phyloP scores from a whole-genome alignment of 2,888 invertebrate species.

The Polymixis lichenea region DNA sequence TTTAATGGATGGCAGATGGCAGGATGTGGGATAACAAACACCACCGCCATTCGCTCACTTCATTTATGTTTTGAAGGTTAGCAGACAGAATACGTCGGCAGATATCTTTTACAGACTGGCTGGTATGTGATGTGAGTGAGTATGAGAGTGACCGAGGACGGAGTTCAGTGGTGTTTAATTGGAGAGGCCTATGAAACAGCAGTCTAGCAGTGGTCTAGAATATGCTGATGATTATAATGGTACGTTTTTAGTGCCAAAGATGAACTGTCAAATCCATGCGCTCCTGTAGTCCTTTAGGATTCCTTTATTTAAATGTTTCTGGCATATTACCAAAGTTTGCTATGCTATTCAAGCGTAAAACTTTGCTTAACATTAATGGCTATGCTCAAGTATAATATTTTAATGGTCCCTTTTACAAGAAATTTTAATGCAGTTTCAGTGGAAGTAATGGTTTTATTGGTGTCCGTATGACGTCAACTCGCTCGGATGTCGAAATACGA shows the following conservation, averaged over 20 bases:
- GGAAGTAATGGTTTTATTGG: slow-evolving; percentile 33
- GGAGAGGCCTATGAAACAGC: no score
- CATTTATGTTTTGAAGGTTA: no score
- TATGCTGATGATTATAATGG: neutral
- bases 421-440: slow-evolving; percentile 3
- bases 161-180: neutral
- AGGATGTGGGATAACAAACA: no score
- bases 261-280: neutral
- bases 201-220: neutral
- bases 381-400: slow-evolving; percentile 16
- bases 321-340: slow-evolving; percentile 16
- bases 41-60: no score
- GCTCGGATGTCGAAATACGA: slow-evolving; percentile 28
- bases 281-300: neutral
- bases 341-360: neutral
- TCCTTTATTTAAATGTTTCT: neutral
- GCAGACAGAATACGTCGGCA: no score
- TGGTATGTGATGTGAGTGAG: neutral
- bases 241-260: neutral
- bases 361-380: neutral
- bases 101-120: no score
- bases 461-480: slow-evolving; percentile 43
- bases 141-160: neutral
- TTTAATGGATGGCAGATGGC: no score
- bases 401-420: slow-evolving; percentile 14